These are phyloP conservation scores for Corbicula japonica DNA, from an alignment of 2,888 invertebrate species.

Conservation along the genomic window DNA sequence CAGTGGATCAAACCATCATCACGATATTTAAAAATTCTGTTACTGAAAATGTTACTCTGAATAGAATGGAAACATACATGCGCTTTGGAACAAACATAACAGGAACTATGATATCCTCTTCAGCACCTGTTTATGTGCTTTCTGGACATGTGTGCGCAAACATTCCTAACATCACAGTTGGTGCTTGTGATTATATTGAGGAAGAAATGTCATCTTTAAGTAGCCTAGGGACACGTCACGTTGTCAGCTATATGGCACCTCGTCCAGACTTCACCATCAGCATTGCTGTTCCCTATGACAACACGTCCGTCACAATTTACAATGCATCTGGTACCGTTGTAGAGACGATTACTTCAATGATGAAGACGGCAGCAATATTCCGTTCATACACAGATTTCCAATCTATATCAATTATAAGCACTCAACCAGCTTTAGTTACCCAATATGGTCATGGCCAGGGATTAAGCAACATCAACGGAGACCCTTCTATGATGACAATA, in stretches of 20 bases:
- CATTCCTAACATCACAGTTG: slow-evolving; percentile 1
- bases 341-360: too few relatives aligned
- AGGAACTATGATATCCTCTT: slow-evolving; percentile 11
- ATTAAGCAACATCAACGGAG: too few relatives aligned
- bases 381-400: too few relatives aligned
- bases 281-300: background rate
- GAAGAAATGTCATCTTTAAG: slow-evolving; percentile 1
- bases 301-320: too few relatives aligned
- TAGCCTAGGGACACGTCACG: slow-evolving; percentile 7
- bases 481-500: too few relatives aligned
- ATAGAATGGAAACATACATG: background rate
- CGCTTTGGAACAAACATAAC: background rate
- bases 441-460: too few relatives aligned
- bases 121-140: slow-evolving; percentile 7
- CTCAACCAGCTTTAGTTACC: too few relatives aligned
- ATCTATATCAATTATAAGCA: too few relatives aligned
- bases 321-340: too few relatives aligned
- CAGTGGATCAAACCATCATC: background rate
- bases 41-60: background rate
- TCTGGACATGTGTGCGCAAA: slow-evolving; percentile 27
- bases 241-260: slow-evolving; percentile 19
- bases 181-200: slow-evolving; percentile 21
- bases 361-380: too few relatives aligned
- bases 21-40: background rate
- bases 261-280: slow-evolving; percentile 24